These are phyloP conservation scores for Helicolenus hilgendorfi DNA, from an alignment of 2,797 vertebrate species.

Conservation along the genomic window DNA sequence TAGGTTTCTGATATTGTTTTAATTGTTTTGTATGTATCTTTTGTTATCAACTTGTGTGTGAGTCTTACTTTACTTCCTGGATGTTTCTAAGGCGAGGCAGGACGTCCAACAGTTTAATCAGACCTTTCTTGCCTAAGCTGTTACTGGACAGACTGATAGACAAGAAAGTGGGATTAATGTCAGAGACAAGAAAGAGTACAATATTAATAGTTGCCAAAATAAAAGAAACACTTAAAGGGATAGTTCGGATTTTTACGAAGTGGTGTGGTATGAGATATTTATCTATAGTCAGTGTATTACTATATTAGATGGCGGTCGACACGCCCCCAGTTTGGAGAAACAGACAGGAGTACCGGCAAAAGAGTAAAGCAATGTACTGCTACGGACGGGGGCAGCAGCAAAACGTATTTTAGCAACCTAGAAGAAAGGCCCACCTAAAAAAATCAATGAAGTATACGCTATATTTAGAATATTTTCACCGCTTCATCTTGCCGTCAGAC, in stretches of 20 bases:
- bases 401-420: too few species aligned
- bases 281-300: neutral
- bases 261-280: neutral
- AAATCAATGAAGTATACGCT: too few species aligned
- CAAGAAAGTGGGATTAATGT: neutral
- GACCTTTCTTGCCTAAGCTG: conserved; percentile 78
- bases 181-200: neutral
- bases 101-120: conserved; percentile 78
- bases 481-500: too few species aligned
- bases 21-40: neutral
- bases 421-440: too few species aligned
- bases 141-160: conserved; percentile 84
- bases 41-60: neutral
- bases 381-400: too few species aligned
- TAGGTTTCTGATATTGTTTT: neutral
- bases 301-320: neutral
- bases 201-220: neutral
- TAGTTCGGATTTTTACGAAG: neutral
- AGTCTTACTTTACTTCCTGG: conserved; percentile 84
- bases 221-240: neutral
- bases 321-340: too few species aligned
- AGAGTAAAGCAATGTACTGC: too few species aligned
- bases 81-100: conserved; percentile 72
- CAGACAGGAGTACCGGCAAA: too few species aligned
- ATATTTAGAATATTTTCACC: too few species aligned